A percentile compares a stretch with the other conserved stretches of the same genome.
Conservation (phyloP, 2,888 invertebrate species). For the Pachymerium ferrugineum region DNA sequence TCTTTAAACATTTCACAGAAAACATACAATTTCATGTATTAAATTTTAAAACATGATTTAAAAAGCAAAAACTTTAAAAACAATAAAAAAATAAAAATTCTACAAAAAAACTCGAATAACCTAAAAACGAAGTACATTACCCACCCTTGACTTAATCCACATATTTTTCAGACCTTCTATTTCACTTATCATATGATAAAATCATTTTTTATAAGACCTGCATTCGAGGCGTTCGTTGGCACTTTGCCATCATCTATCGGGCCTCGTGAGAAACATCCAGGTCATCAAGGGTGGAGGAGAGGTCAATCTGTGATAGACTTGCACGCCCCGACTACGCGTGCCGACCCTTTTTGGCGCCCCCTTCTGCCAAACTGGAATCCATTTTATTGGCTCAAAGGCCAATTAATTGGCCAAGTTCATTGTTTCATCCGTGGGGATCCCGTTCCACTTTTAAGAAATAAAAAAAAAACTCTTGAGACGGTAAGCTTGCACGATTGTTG, state of each 20-base stretch:
- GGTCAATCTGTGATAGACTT: slow-evolving; percentile 13
- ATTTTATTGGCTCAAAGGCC: slow-evolving; percentile 9
- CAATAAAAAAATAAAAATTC: too few species aligned
- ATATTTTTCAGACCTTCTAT: too few species aligned
- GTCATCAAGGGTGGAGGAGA: slow-evolving; percentile 8
- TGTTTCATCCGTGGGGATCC: background rate
- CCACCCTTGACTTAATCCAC: too few species aligned
- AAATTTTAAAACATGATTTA: too few species aligned
- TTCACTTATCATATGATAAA: background rate
- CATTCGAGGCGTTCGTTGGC: background rate
- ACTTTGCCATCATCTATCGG: background rate
- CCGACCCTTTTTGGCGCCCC: slow-evolving; percentile 2
- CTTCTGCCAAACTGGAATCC: background rate
- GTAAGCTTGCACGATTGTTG: too few species aligned
- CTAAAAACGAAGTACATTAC: too few species aligned
- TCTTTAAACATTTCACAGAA: too few species aligned
- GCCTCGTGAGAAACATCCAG: slow-evolving; percentile 8
- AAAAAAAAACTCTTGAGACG: background rate
- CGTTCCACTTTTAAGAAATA: background rate
- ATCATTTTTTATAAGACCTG: background rate
- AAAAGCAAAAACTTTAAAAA: too few species aligned
- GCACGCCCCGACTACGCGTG: slow-evolving; percentile 8
- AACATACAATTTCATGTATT: too few species aligned
- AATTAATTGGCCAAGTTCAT: slow-evolving; percentile 9
- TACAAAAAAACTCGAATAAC: too few species aligned